phyloP scores from a whole-genome alignment of 2,888 invertebrate genomes.

The Macaria liturata region DNA sequence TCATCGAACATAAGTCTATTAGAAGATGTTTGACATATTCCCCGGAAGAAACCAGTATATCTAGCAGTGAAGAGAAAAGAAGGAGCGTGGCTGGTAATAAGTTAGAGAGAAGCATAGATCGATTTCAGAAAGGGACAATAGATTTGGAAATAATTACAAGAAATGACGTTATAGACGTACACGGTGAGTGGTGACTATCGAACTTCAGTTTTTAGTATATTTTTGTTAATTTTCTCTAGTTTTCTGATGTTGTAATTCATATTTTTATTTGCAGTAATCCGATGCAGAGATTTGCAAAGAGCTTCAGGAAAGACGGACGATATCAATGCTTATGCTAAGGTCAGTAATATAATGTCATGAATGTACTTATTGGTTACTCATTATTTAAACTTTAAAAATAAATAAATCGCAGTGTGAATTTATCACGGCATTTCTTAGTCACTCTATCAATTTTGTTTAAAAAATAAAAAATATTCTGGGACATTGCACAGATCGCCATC shows the following conservation, averaged over 20 bases:
- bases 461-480: too few species aligned
- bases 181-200: conserved; percentile 86
- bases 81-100: conserved; percentile 77
- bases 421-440: too few species aligned
- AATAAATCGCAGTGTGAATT: too few species aligned
- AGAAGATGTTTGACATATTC: conserved; percentile 85
- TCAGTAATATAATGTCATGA: conserved; percentile 44
- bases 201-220: conserved; percentile 22
- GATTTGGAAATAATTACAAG: conserved; percentile 85
- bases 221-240: too few species aligned
- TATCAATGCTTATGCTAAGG: conserved; percentile 93
- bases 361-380: too few species aligned
- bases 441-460: too few species aligned
- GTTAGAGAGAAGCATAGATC: conserved; percentile 64
- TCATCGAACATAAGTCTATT: conserved; percentile 74
- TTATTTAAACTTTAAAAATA: too few species aligned
- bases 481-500: too few species aligned
- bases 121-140: conserved; percentile 82
- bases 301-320: conserved; percentile 84
- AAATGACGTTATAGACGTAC: conserved; percentile 85
- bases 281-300: conserved; percentile 89
- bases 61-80: conserved; percentile 80
- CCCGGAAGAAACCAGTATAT: conserved; percentile 77
- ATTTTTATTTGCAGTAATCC: conserved; percentile 85
- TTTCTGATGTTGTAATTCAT: too few species aligned